phyloP scores from a whole-genome alignment of 2,888 invertebrate genomes.

The Erannis defoliaria region DNA sequence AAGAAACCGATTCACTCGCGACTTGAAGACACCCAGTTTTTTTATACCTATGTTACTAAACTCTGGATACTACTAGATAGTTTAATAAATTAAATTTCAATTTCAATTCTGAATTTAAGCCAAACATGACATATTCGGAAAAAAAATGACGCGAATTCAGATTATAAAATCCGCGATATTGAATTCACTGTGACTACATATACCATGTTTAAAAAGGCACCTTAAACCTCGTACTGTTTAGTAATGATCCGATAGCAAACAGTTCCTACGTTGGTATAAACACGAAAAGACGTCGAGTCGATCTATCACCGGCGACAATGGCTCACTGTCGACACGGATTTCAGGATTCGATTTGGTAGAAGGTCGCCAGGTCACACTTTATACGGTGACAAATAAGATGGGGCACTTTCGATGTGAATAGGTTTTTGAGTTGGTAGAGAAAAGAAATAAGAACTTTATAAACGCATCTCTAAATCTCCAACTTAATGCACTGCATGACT shows the following conservation, averaged over 20 bases:
- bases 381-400: constrained; percentile 27
- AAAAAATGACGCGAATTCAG: too few relatives aligned
- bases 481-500: too few relatives aligned
- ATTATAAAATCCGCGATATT: background rate
- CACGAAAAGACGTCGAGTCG: constrained; percentile 29
- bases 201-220: too few relatives aligned
- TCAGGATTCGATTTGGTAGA: constrained; percentile 23
- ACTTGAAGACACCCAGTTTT: too few relatives aligned
- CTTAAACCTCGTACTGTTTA: background rate
- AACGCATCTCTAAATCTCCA: too few relatives aligned
- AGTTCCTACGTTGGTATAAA: constrained; percentile 13
- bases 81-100: too few relatives aligned
- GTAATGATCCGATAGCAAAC: background rate
- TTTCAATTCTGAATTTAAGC: too few relatives aligned
- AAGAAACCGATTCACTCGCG: too few relatives aligned
- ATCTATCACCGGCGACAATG: constrained; percentile 44
- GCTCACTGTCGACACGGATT: constrained; percentile 41
- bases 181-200: too few relatives aligned
- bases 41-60: too few relatives aligned
- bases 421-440: background rate
- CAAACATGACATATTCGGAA: too few relatives aligned
- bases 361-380: constrained; percentile 31
- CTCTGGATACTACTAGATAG: too few relatives aligned
- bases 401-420: background rate
- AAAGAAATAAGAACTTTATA: constrained; percentile 2